Evolutionary conservation across 1,140 invertebrate species (phyloP).

Genomic region (Hyposmocoma kahamanoa): DNA sequence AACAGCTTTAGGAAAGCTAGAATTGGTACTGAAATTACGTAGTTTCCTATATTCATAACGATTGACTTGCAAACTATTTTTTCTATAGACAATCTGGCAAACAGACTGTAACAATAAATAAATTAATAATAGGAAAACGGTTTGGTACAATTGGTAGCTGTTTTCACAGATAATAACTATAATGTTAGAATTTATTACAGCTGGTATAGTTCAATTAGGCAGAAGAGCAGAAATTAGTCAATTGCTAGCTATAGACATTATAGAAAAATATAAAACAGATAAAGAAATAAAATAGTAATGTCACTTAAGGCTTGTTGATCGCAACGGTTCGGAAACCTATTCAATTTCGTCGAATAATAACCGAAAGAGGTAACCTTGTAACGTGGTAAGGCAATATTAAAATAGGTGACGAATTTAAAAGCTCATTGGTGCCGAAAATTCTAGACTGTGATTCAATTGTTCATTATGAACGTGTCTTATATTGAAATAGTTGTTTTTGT

Average conservation of each 20-base stretch:
- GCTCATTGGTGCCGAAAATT: conserved; percentile 70
- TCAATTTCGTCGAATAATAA: conserved; percentile 33
- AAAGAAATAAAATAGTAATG: conserved; percentile 42
- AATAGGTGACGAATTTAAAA: conserved; percentile 65
- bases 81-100: conserved; percentile 52
- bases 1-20: conserved; percentile 66
- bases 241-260: conserved; percentile 69
- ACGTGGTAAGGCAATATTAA: conserved; percentile 32
- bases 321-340: conserved; percentile 35
- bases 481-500: conserved; percentile 71
- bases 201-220: conserved; percentile 58
- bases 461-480: conserved; percentile 72
- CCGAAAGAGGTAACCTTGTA: conserved; percentile 27
- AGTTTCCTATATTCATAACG: conserved; percentile 43
- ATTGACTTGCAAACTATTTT: conserved; percentile 57
- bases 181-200: conserved; percentile 39
- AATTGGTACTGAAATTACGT: conserved; percentile 52
- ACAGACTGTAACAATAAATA: conserved; percentile 39
- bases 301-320: conserved; percentile 57
- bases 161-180: conserved; percentile 53
- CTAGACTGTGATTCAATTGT: conserved; percentile 72
- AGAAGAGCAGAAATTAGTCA: conserved; percentile 60
- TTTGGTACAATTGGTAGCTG: conserved; percentile 62
- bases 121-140: conserved; percentile 31
- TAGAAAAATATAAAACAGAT: conserved; percentile 52